Conservation (phyloP, 1,140 invertebrate species). For the Ericerus pela region DNA sequence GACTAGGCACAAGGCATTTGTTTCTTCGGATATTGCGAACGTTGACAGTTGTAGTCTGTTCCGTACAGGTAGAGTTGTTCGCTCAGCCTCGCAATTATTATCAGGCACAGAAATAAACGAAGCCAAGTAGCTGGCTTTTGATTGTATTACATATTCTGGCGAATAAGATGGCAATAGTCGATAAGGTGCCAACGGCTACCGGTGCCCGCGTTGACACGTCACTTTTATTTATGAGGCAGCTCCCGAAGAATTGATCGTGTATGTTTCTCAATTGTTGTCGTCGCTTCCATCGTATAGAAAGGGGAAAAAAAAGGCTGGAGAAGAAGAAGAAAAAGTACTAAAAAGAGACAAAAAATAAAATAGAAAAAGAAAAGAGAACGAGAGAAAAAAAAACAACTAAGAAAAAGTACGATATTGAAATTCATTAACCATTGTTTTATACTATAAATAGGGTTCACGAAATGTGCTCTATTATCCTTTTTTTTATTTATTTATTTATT, state of each 20-base stretch:
- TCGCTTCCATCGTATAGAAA: not conserved
- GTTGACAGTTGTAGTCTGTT: constrained; percentile 11
- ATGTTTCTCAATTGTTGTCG: constrained; percentile 10
- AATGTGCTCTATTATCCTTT: too few species aligned
- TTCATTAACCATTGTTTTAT: too few species aligned
- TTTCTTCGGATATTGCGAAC: too few species aligned
- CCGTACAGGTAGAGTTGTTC: constrained; percentile 3
- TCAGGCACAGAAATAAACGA: not conserved
- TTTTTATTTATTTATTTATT: too few species aligned
- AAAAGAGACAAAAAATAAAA: too few species aligned
- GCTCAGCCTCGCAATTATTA: constrained; percentile 5
- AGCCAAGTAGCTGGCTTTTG: constrained; percentile 2
- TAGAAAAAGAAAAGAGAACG: too few species aligned
- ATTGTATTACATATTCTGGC: constrained; percentile 11
- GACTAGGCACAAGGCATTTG: too few species aligned
- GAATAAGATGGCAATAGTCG: not conserved
- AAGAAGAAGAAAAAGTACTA: too few species aligned
- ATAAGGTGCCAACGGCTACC: constrained; percentile 11
- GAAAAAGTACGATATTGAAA: too few species aligned
- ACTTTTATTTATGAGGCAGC: constrained; percentile 11
- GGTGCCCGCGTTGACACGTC: constrained; percentile 10
- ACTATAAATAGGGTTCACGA: too few species aligned
- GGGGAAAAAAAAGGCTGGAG: too few species aligned
- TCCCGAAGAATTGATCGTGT: constrained; percentile 8
- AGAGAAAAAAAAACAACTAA: too few species aligned